Evolutionary conservation across 2,797 vertebrate species (phyloP).

Genomic region (Tokudaia tokunoshimensis): DNA sequence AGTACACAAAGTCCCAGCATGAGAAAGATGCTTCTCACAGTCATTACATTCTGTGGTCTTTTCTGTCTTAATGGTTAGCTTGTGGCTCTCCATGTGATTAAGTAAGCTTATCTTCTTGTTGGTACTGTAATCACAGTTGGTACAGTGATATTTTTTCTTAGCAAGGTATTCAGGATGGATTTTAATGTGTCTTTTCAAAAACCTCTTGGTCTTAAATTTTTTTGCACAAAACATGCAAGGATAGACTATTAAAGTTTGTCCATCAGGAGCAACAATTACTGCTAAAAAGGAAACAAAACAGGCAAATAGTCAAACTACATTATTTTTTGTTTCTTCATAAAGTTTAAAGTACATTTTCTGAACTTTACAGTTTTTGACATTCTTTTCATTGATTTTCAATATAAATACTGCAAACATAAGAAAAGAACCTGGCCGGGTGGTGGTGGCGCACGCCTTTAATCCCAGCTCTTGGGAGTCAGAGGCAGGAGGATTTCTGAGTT

Average conservation of each 20-base stretch:
- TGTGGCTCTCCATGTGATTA: constrained; percentile 98
- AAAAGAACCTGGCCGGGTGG: background rate
- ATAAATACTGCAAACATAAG: background rate
- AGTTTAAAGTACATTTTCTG: background rate
- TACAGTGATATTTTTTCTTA: constrained; percentile 98
- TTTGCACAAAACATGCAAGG: constrained; percentile 99
- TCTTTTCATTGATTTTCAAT: background rate
- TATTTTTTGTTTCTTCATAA: background rate
- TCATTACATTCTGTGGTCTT: constrained; percentile 95
- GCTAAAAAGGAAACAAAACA: constrained; percentile 88
- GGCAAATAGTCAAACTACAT: constrained; percentile 59
- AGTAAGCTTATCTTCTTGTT: constrained; percentile 98
- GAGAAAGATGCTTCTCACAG: constrained; percentile 96
- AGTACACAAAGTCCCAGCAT: constrained; percentile 95
- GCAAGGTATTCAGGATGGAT: constrained; percentile 97
- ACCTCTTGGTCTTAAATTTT: constrained; percentile 98
- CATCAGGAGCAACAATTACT: constrained; percentile 98
- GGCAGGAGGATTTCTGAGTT: no score
- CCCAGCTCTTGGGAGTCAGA: no score
- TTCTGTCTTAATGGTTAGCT: constrained; percentile 94
- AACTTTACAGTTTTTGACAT: background rate
- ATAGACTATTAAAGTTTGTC: constrained; percentile 97
- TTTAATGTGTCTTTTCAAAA: constrained; percentile 98
- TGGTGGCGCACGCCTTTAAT: no score
- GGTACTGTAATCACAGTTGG: constrained; percentile 99